A percentile compares a stretch with the other conserved stretches of the same genome.
phyloP scores from a whole-genome alignment of 2,888 invertebrate species.

The Patella depressa region DNA sequence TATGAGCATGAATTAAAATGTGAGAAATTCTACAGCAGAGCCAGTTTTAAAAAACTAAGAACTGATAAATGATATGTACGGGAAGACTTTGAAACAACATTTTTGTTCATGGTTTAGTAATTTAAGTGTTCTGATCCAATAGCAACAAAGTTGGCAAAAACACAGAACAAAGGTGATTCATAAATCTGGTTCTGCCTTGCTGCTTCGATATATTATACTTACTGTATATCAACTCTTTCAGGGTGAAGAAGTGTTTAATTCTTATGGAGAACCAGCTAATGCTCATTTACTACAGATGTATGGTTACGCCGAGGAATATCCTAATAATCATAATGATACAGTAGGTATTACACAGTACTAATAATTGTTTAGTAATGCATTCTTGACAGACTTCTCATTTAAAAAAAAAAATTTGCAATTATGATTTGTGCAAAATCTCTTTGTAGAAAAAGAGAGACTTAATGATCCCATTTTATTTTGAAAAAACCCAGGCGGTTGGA shows the following conservation, averaged over 20 bases:
- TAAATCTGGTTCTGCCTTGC: no score
- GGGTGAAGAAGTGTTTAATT: conserved; percentile 71
- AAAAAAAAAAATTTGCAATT: neutral
- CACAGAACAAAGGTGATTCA: no score
- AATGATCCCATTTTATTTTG: neutral
- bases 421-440: neutral
- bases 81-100: no score
- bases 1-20: no score
- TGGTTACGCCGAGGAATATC: conserved; percentile 67
- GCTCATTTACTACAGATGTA: conserved; percentile 70
- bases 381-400: neutral
- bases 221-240: conserved; percentile 30
- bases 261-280: conserved; percentile 69
- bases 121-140: no score
- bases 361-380: neutral
- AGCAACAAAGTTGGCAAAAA: no score
- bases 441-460: neutral
- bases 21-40: no score
- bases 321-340: conserved; percentile 65
- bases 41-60: no score
- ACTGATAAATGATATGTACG: no score
- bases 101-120: no score
- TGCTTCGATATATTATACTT: no score
- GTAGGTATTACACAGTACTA: conserved; percentile 45
- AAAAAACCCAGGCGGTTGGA: neutral